These are phyloP conservation scores for Pteronotus mesoamericanus DNA, from an alignment of 2,797 vertebrate genomes.

Conservation along the genomic window DNA sequence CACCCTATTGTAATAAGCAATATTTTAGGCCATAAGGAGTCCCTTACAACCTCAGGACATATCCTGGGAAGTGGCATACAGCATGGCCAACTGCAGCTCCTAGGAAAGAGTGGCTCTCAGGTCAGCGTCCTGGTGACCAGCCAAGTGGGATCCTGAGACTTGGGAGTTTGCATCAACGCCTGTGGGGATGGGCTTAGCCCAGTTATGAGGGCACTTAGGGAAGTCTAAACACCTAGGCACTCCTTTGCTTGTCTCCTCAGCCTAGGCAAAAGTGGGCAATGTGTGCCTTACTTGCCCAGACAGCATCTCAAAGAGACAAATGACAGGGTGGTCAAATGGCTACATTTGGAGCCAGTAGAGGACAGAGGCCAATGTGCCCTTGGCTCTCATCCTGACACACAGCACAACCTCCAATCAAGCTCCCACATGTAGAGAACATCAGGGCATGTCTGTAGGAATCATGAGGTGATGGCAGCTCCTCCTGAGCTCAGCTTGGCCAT, in stretches of 20 bases:
- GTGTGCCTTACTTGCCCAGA: not conserved
- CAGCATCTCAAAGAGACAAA: not conserved
- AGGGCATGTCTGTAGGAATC: too few species aligned
- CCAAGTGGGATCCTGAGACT: not conserved
- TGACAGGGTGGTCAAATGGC: too few species aligned
- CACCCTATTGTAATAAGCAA: not conserved
- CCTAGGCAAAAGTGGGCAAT: not conserved
- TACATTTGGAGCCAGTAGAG: fast-evolving
- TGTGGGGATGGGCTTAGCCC: not conserved
- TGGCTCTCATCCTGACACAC: not conserved
- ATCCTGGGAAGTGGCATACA: not conserved
- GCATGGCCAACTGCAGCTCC: not conserved
- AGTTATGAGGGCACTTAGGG: not conserved
- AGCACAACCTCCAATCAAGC: not conserved
- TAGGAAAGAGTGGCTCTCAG: not conserved
- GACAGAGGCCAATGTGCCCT: not conserved
- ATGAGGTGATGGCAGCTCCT: not conserved
- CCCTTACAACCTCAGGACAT: not conserved
- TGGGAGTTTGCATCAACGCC: not conserved
- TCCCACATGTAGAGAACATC: too few species aligned
- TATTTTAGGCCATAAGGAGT: not conserved
- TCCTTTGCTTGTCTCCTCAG: not conserved
- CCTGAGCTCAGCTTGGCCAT: not conserved
- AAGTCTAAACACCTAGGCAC: not conserved
- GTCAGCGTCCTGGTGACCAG: not conserved